These are phyloP conservation scores for Epirrhoe tristata DNA, from an alignment of 2,888 invertebrate genomes.

Conservation along the genomic window DNA sequence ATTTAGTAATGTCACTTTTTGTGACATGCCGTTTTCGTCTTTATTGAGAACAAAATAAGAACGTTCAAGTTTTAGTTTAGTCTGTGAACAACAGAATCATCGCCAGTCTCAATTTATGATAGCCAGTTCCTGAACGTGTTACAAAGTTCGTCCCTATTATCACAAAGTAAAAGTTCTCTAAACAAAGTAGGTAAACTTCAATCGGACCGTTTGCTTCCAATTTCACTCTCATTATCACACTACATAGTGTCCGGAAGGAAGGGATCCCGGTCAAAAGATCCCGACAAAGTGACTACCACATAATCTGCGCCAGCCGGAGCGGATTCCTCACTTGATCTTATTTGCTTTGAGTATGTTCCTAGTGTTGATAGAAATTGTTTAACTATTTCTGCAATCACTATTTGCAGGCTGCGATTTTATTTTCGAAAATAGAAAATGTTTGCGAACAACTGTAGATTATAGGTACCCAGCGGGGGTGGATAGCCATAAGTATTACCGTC, in stretches of 20 bases:
- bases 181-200: constrained; percentile 19
- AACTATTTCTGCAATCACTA: constrained; percentile 8
- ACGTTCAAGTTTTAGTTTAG: too few relatives aligned
- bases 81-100: too few relatives aligned
- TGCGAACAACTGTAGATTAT: too few relatives aligned
- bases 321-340: constrained; percentile 15
- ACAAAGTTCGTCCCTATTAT: not conserved
- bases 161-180: constrained; percentile 5
- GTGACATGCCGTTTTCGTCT: too few relatives aligned
- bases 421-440: not conserved
- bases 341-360: constrained; percentile 29
- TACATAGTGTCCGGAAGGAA: constrained; percentile 23
- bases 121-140: not conserved
- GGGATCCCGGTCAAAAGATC: constrained; percentile 26
- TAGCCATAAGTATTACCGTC: too few relatives aligned
- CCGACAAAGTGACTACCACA: constrained; percentile 11
- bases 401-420: constrained; percentile 7
- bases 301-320: constrained; percentile 5
- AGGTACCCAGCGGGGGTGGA: too few relatives aligned
- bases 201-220: constrained; percentile 16
- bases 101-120: too few relatives aligned
- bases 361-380: constrained; percentile 19
- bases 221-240: constrained; percentile 28
- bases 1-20: too few relatives aligned
- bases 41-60: too few relatives aligned